phyloP scores from a whole-genome alignment of 2,888 invertebrate genomes.

The Parnassius apollo region DNA sequence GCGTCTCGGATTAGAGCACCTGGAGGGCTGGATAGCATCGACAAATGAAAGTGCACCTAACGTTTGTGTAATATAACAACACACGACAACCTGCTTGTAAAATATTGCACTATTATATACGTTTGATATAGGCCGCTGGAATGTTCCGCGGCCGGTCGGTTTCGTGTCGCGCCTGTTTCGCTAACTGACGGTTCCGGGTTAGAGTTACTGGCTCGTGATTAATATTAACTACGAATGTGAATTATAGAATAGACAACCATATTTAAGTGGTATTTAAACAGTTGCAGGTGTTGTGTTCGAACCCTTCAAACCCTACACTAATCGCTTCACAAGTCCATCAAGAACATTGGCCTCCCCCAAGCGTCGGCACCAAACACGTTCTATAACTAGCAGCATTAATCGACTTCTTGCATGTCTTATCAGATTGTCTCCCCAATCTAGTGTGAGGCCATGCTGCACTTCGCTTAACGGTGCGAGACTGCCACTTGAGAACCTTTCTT shows the following conservation, averaged over 20 bases:
- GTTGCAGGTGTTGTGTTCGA: background rate
- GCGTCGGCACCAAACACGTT: too few species aligned
- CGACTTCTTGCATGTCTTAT: too few species aligned
- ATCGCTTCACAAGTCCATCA: too few species aligned
- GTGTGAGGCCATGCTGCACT: too few species aligned
- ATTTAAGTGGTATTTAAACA: background rate
- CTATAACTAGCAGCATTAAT: too few species aligned
- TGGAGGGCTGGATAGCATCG: constrained; percentile 15
- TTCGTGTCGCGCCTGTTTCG: constrained; percentile 20
- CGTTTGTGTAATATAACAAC: constrained; percentile 16
- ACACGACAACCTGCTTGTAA: constrained; percentile 16
- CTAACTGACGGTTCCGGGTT: constrained; percentile 21
- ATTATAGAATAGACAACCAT: constrained; percentile 8
- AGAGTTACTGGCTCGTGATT: constrained; percentile 5
- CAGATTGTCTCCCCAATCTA: too few species aligned
- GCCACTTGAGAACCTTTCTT: too few species aligned
- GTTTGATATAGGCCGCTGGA: constrained; percentile 5
- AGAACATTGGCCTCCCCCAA: too few species aligned
- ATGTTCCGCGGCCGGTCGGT: constrained; percentile 6
- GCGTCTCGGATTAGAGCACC: constrained; percentile 10
- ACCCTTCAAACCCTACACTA: too few species aligned
- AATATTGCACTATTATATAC: constrained; percentile 12
- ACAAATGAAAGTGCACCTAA: constrained; percentile 22
- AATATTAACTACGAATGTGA: constrained; percentile 9
- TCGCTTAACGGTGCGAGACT: too few species aligned